Percentiles rank a stretch among this genome's conserved stretches.
Evolutionary conservation across 2,113 vertebrate species (phyloP).

Genomic region (Perccottus glenii): DNA sequence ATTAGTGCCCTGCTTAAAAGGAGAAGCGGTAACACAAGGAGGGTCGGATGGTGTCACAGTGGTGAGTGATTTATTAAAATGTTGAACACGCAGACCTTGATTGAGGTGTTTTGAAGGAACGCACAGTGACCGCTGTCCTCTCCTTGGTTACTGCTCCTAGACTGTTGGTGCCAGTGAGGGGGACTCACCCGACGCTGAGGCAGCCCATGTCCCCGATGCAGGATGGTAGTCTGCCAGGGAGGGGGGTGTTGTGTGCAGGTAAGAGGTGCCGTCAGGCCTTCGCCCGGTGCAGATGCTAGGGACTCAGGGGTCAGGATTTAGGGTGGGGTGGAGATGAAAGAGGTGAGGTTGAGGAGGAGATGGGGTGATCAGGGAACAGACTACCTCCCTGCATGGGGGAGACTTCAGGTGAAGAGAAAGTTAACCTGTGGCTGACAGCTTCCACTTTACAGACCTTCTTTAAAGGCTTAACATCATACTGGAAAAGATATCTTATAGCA

Average conservation of each 20-base stretch:
- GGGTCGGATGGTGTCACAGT: conserved; percentile 34
- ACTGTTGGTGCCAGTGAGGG: conserved; percentile 65
- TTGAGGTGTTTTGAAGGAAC: conserved; percentile 11
- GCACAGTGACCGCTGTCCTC: conserved; percentile 14
- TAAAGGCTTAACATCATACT: conserved; percentile 10
- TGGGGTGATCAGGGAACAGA: conserved; percentile 71
- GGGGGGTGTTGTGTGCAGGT: conserved; percentile 78
- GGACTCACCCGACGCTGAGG: conserved; percentile 81
- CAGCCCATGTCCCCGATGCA: conserved; percentile 77
- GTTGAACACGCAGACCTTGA: neutral
- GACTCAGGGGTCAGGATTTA: conserved; percentile 48
- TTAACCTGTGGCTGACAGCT: conserved; percentile 59
- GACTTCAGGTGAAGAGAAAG: conserved; percentile 81
- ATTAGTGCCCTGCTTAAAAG: conserved; percentile 29
- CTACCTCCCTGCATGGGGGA: conserved; percentile 85
- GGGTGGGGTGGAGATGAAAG: neutral
- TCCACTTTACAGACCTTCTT: neutral
- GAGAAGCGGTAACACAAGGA: conserved; percentile 71
- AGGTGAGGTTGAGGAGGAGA: conserved; percentile 43
- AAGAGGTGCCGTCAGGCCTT: conserved; percentile 77
- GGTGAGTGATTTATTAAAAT: neutral
- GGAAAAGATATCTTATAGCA: conserved; percentile 6
- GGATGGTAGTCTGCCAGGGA: conserved; percentile 84
- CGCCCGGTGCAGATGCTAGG: conserved; percentile 75
- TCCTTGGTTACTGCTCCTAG: conserved; percentile 70